Evolutionary conservation across 1,140 invertebrate genomes (phyloP).

Genomic region (Drosophila hydei): DNA sequence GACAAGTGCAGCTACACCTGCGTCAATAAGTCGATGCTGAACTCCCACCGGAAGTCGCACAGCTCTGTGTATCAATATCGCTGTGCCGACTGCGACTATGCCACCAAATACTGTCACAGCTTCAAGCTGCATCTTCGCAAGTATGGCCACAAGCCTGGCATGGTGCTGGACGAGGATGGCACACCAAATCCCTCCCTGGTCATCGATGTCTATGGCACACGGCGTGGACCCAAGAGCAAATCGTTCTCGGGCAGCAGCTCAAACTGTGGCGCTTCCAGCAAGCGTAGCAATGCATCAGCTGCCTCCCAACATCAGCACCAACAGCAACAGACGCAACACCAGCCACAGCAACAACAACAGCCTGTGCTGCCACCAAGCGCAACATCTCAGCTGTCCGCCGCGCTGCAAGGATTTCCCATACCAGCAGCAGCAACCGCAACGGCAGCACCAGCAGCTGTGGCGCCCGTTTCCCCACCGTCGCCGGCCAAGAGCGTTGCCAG

Average conservation of each 20-base stretch:
- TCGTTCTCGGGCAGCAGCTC: slow-evolving; percentile 33
- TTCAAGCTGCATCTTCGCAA: slow-evolving; percentile 98
- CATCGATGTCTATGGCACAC: slow-evolving; percentile 95
- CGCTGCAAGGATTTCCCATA: slow-evolving; percentile 63
- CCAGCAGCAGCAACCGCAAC: slow-evolving; percentile 26
- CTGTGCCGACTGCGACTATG: slow-evolving; percentile 97
- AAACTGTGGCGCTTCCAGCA: slow-evolving; percentile 32
- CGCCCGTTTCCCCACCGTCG: slow-evolving; percentile 48
- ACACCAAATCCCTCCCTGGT: slow-evolving; percentile 93
- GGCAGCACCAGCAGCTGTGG: slow-evolving; percentile 26
- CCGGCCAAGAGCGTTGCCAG: slow-evolving; percentile 68
- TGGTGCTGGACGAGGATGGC: slow-evolving; percentile 94
- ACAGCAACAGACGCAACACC: slow-evolving; percentile 25
- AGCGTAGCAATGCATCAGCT: slow-evolving; percentile 43
- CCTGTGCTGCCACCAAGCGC: slow-evolving; percentile 17
- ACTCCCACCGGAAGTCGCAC: slow-evolving; percentile 99
- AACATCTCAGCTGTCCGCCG: slow-evolving; percentile 63
- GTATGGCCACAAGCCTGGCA: slow-evolving; percentile 93
- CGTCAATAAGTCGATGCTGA: slow-evolving; percentile 98
- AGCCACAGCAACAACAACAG: slow-evolving; percentile 23
- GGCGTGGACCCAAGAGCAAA: slow-evolving; percentile 92
- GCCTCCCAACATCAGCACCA: slow-evolving; percentile 40
- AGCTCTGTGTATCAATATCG: slow-evolving; percentile 98
- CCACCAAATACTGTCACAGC: slow-evolving; percentile 99
- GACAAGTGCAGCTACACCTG: slow-evolving; percentile 95